Conservation (phyloP, 2,888 invertebrate genomes). For the Apamea sordens region DNA sequence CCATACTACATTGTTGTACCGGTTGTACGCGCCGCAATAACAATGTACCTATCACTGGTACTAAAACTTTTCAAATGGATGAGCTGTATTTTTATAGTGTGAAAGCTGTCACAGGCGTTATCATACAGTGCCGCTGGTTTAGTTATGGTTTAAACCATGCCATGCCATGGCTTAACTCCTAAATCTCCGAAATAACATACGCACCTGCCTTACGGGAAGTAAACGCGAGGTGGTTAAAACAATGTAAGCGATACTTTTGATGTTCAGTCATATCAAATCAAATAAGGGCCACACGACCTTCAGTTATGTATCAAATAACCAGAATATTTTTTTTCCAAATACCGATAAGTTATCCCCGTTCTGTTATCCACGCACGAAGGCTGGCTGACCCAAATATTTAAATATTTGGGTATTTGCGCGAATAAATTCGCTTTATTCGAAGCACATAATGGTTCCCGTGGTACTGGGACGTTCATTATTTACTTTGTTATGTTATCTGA, state of each 20-base stretch:
- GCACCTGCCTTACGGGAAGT: neutral
- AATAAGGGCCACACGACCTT: slow-evolving; percentile 34
- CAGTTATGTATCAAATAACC: slow-evolving; percentile 41
- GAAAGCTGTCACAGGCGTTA: neutral
- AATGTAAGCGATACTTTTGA: slow-evolving; percentile 31
- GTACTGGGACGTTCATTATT: neutral
- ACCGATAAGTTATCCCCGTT: slow-evolving; percentile 19
- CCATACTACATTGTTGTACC: neutral
- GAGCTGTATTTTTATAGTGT: neutral
- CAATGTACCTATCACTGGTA: neutral
- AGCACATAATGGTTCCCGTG: slow-evolving; percentile 5
- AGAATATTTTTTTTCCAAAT: slow-evolving; percentile 33
- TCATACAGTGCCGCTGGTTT: neutral
- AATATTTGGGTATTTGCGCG: slow-evolving; percentile 6
- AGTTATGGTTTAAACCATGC: neutral
- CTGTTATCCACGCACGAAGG: neutral
- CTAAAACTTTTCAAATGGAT: neutral
- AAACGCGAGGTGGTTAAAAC: slow-evolving; percentile 7
- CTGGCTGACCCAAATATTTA: slow-evolving; percentile 29
- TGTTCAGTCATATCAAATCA: slow-evolving; percentile 42
- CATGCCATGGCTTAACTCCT: neutral
- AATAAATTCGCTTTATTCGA: slow-evolving; percentile 25
- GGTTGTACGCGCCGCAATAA: neutral
- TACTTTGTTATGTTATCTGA: neutral
- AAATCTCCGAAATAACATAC: neutral